A percentile compares a stretch with the other conserved stretches of the same genome.
phyloP scores from a whole-genome alignment of 2,797 vertebrate species.

The Calcarius lapponicus region DNA sequence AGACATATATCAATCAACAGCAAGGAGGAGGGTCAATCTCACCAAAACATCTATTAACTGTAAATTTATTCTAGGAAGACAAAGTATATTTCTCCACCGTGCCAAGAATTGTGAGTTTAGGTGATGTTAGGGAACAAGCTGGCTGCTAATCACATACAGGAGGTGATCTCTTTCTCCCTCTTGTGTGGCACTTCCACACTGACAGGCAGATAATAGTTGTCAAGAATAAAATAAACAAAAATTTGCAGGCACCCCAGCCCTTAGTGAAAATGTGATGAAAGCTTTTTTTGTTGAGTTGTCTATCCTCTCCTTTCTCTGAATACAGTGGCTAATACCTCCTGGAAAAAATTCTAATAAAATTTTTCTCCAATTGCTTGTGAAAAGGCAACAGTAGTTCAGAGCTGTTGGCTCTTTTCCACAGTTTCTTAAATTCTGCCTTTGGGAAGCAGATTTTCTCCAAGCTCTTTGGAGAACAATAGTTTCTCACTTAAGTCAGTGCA shows the following conservation, averaged over 20 bases:
- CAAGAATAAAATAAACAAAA: not conserved
- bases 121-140: not conserved
- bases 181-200: not conserved
- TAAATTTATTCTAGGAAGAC: not conserved
- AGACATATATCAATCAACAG: not conserved
- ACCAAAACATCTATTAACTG: fast-evolving
- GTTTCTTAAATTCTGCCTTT: not conserved
- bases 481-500: not conserved
- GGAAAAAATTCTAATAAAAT: not conserved
- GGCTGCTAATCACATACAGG: not conserved
- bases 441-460: not conserved
- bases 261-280: not conserved
- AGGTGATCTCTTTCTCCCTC: not conserved
- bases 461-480: not conserved
- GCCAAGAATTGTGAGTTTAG: not conserved
- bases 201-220: not conserved
- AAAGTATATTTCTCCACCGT: not conserved
- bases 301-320: not conserved
- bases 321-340: not conserved
- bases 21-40: not conserved
- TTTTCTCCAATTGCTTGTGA: not conserved
- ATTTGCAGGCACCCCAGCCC: not conserved
- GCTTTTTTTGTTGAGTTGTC: not conserved
- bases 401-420: not conserved
- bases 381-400: not conserved